Evolutionary conservation across 1,140 invertebrate genomes (phyloP).

Genomic region (Papilio polyxenes): DNA sequence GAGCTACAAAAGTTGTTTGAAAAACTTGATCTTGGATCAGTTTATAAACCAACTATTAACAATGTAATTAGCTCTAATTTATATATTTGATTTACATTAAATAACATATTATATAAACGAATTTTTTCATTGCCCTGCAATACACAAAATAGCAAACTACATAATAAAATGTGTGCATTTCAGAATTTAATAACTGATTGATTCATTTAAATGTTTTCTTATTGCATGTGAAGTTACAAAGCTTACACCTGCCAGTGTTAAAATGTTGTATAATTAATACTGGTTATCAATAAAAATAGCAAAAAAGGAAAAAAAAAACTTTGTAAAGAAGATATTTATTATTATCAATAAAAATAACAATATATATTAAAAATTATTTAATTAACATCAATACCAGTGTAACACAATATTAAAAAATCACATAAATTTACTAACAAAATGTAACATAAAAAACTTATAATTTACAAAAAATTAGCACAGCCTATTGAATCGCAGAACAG

Average conservation of each 20-base stretch:
- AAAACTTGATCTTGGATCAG: constrained; percentile 55
- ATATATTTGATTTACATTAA: constrained; percentile 63
- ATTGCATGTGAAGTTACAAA: too few species aligned
- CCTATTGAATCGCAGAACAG: constrained; percentile 77
- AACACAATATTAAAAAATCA: constrained; percentile 61
- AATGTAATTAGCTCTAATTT: constrained; percentile 65
- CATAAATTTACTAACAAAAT: constrained; percentile 55
- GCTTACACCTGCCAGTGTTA: too few species aligned
- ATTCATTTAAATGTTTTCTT: too few species aligned
- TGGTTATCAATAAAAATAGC: constrained; percentile 4
- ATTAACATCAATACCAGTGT: constrained; percentile 59
- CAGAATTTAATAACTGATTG: too few species aligned
- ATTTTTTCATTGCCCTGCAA: background rate
- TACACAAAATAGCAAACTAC: too few species aligned
- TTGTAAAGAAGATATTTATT: too few species aligned
- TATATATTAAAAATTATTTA: constrained; percentile 48
- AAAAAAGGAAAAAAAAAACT: too few species aligned
- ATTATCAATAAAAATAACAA: constrained; percentile 40
- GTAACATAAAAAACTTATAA: constrained; percentile 63
- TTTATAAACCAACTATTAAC: constrained; percentile 43
- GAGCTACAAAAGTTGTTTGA: constrained; percentile 59
- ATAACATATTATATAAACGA: constrained; percentile 38
- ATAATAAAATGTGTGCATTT: too few species aligned
- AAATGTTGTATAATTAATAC: background rate
- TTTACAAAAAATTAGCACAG: constrained; percentile 73